Evolutionary conservation across 2,797 vertebrate species (phyloP), one percentile per base, ranked within the genome.

Genomic region (Aselliscus stoliczkanus): DNA sequence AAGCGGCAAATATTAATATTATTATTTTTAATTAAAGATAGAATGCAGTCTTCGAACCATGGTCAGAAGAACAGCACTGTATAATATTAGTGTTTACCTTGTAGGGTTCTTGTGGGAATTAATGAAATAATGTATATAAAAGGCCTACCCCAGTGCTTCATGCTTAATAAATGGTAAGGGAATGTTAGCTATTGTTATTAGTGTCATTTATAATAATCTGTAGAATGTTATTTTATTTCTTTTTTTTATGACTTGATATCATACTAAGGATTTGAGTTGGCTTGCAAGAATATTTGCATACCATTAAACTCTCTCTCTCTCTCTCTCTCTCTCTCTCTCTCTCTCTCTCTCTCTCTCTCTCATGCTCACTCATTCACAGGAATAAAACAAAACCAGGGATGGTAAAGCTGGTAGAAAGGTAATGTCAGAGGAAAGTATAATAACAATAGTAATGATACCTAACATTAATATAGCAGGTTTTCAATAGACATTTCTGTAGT

Each of bases 161-260:
- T 52, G 25, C 9, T 10, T 76, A 70, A 1, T 76, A 29, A 70
- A 0, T 80, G 13, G 52, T 95, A 80, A 80, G 31, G 42, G 31
- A 56, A 54, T 60, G 9, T 95, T 93, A 93, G 44, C 14, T 69
- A 34, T 34, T 80, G 7, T 73, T 83, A 39, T 42, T 58, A 90
- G 39, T 52, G 37, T 84, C 25, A 42, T 44, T 90, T 69, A 52
- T 80, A 70, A 86, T 64, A 80, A 95, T 60, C 13, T 54, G 23
- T 73, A 79, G 54, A 72, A 64, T 76, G 20, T 67, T 82, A 89
- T 72, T 95, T 87, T 75, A 60, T 82, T 84, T 89, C 34, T 75
- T 52, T 80, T 92, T 95, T 88, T 85, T n/a, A n/a, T 90, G 34
- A 94, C n/a, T 88, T 72, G 69, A 20, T 92, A 34, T 37, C 44